Evolutionary conservation across 2,113 vertebrate genomes (phyloP), one percentile per base, ranked within the genome.

Genomic region (Petrocephalus microphthalmus): DNA sequence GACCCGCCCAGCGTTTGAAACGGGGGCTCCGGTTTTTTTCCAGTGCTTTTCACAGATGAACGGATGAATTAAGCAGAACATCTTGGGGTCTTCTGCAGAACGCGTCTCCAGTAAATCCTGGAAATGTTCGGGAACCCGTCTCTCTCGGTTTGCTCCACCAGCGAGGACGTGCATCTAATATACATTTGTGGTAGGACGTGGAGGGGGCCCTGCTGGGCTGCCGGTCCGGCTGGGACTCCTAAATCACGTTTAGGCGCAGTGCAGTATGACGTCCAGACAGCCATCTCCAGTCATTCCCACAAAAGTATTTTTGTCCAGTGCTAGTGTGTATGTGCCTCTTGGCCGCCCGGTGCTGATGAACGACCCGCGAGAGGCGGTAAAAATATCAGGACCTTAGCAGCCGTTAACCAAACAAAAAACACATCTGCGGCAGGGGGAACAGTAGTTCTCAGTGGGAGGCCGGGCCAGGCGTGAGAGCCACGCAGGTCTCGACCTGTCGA

Each of bases 181-280:
- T 93, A 92, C 92, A 92, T 89, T 93, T 93, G 93, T 93, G 94
- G 93, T 93, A 91, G 92, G 89, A 91, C 91, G 87, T 90, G 91
- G 90, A 92, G 91, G 93, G 92, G 67, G 71, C 15, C 33, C 3
- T 91, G 91, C 91, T 94, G 90, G 87, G 86, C 82, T 89, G 86
- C 89, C 89, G 3, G 78, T 90, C 94, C 94, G 93, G 90, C 89
- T 2, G 94, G 94, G 95, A 91, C 93, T 94, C 95, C 94, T 96
- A 95, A 96, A 96, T 96, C 93, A 95, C 92, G 87, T 91, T 60
- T 82, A 91, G 95, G 94, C 94, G 94, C 94, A 96, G 93, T 92
- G 92, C 94, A 92, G 94, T 96, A 95, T 95, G 95, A 96, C 94
- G 93, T 94, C 93, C 95, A 95, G 94, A 96, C 94, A 95, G 94